Conservation (phyloP, 1,140 invertebrate genomes). For the Cataglyphis hispanica region DNA sequence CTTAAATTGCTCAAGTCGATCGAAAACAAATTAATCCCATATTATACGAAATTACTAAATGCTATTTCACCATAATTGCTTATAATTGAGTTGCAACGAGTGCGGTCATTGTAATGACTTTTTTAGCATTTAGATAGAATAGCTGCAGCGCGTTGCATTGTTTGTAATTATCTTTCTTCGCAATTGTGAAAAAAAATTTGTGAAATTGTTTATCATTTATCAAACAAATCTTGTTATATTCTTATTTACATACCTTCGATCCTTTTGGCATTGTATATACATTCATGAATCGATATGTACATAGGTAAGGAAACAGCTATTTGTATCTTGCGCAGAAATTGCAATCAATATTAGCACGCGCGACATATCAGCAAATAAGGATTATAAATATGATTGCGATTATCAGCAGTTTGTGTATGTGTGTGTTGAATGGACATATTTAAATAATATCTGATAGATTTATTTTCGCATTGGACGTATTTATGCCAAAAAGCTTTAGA, state of each 20-base stretch:
- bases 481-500: neutral
- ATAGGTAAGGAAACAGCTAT: conserved; percentile 27
- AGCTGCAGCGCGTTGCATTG: neutral
- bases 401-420: conserved; percentile 5
- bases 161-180: conserved; percentile 43
- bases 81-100: conserved; percentile 44
- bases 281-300: conserved; percentile 17
- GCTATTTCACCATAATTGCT: conserved; percentile 60
- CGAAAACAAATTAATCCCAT: conserved; percentile 66
- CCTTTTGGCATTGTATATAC: neutral
- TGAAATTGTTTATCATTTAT: neutral
- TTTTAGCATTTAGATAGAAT: conserved; percentile 41
- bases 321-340: conserved; percentile 26
- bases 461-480: conserved; percentile 27
- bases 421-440: neutral
- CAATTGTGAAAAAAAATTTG: conserved; percentile 17
- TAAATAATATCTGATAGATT: conserved; percentile 23
- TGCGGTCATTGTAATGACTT: conserved; percentile 12
- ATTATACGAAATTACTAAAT: conserved; percentile 60
- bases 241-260: neutral
- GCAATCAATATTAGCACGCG: conserved; percentile 34
- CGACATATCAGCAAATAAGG: conserved; percentile 10
- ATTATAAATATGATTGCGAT: conserved; percentile 28
- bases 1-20: conserved; percentile 41
- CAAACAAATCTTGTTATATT: conserved; percentile 12